These are phyloP conservation scores for Lampris incognitus DNA, from an alignment of 2,113 vertebrate genomes.

Conservation along the genomic window DNA sequence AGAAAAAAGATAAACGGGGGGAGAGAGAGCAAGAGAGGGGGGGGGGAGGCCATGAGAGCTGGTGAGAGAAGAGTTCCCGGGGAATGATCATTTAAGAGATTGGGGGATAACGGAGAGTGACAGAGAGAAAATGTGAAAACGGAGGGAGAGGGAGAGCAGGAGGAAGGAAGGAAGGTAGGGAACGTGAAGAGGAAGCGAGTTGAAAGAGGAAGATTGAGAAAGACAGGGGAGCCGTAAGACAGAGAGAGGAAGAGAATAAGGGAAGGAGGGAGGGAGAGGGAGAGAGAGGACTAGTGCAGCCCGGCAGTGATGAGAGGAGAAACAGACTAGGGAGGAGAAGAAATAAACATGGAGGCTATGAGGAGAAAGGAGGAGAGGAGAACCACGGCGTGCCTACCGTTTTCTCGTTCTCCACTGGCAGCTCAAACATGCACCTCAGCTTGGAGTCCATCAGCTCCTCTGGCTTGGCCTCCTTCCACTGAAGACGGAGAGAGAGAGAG, in stretches of 20 bases:
- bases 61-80: too few species aligned
- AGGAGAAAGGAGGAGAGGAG: neutral
- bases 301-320: neutral
- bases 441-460: constrained; percentile 99
- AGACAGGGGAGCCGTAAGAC: neutral
- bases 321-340: neutral
- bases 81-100: too few species aligned
- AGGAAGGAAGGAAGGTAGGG: too few species aligned
- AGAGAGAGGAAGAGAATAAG: neutral
- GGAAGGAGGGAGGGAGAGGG: neutral
- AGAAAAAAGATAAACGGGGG: neutral
- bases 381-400: constrained; percentile 81
- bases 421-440: constrained; percentile 98
- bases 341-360: neutral
- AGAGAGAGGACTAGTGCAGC: neutral
- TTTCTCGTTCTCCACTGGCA: constrained; percentile 96
- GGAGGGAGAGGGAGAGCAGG: neutral
- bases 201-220: neutral
- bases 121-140: constrained; percentile 19
- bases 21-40: too few species aligned
- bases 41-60: neutral
- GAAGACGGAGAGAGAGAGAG: constrained; percentile 25
- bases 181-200: too few species aligned
- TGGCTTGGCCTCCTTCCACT: constrained; percentile 99
- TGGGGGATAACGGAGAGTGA: neutral